Conservation (phyloP, 2,888 invertebrate species). For the Tetramorium bicarinatum region DNA sequence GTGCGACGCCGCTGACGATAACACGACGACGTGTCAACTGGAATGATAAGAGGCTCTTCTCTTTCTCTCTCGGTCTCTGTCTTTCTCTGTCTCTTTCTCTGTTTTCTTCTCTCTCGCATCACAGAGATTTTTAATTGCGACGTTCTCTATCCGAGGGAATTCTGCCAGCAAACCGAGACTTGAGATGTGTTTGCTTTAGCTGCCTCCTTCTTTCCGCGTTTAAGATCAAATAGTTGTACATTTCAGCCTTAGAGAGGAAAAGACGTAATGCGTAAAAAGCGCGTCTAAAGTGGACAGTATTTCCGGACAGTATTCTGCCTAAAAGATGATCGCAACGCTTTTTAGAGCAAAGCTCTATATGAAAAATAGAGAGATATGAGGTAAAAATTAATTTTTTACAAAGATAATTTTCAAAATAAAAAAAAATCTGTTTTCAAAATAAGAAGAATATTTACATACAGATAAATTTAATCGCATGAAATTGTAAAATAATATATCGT, state of each 20-base stretch:
- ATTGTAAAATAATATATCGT: background rate
- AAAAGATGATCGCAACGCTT: background rate
- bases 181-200: conserved; percentile 24
- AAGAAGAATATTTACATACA: background rate
- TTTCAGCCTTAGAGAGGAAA: background rate
- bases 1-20: conserved; percentile 15
- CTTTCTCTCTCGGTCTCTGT: background rate
- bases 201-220: background rate
- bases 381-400: background rate
- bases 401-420: background rate
- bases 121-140: conserved; percentile 50
- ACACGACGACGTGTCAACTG: conserved; percentile 36
- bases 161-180: conserved; percentile 18
- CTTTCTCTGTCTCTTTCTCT: background rate
- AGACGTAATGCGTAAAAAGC: conserved; percentile 14
- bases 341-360: background rate
- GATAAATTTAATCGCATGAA: background rate
- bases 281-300: background rate
- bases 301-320: background rate
- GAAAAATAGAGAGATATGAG: background rate
- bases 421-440: background rate
- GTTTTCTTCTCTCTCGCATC: background rate
- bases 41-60: conserved; percentile 34
- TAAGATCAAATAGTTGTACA: conserved; percentile 16
- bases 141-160: conserved; percentile 21